phyloP scores from a whole-genome alignment of 2,113 vertebrate species.

The Paradisaea rubra region DNA sequence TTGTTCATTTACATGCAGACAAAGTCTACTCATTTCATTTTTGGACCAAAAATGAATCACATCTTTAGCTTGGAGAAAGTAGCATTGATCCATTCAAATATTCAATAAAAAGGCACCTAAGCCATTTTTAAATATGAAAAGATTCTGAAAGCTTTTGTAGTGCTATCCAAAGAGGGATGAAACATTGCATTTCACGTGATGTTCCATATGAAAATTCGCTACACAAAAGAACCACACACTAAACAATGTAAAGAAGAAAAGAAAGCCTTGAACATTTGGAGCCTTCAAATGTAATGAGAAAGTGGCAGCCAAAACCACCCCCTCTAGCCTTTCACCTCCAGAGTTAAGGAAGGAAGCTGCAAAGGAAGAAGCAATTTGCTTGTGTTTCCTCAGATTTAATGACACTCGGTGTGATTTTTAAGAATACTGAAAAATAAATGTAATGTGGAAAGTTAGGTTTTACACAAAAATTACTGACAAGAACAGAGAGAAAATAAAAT shows the following conservation, averaged over 20 bases:
- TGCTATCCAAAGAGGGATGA: neutral
- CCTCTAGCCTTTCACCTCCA: neutral
- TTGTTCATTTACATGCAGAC: neutral
- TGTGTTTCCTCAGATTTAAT: neutral
- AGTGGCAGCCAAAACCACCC: neutral
- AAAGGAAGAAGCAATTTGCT: neutral
- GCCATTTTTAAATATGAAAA: neutral
- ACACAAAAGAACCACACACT: neutral
- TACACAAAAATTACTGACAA: neutral
- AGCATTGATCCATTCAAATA: neutral
- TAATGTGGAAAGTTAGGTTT: neutral
- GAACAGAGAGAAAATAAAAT: neutral
- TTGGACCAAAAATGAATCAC: neutral
- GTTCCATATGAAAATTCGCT: neutral
- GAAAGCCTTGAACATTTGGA: neutral
- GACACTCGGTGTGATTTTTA: neutral
- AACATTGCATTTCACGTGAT: neutral
- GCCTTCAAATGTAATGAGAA: neutral
- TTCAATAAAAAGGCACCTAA: neutral
- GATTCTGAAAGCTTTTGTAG: neutral
- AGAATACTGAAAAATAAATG: neutral
- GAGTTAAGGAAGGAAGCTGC: neutral
- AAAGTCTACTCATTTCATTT: neutral
- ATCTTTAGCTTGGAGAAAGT: neutral
- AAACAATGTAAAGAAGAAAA: neutral